These are phyloP conservation scores for Bombus pyrosoma DNA, from an alignment of 1,140 invertebrate genomes.

Conservation along the genomic window DNA sequence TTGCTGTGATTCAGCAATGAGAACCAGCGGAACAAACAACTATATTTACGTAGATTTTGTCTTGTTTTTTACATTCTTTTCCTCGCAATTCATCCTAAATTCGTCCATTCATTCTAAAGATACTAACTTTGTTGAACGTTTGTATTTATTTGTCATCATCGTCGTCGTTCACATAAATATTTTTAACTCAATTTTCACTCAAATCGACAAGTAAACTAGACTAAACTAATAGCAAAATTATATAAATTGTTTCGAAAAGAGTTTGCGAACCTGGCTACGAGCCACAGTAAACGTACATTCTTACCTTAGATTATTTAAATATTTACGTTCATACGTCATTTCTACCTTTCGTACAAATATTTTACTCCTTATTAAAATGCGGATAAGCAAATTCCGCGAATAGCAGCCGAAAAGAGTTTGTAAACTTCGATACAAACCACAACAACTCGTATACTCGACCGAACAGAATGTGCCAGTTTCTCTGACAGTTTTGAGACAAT, in stretches of 20 bases:
- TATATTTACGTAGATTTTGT: neutral
- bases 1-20: too few species aligned
- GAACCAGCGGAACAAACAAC: neutral
- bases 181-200: neutral
- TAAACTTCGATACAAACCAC: neutral
- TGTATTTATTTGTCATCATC: neutral
- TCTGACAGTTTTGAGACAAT: conserved; percentile 28
- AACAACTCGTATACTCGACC: neutral
- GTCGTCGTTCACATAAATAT: neutral
- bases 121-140: neutral
- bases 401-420: neutral
- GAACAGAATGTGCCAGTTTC: conserved; percentile 34
- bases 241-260: neutral
- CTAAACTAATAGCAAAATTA: neutral
- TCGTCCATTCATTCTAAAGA: neutral
- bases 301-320: neutral
- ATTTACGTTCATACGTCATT: neutral
- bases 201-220: neutral
- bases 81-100: neutral
- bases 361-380: neutral
- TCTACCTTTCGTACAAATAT: neutral
- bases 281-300: too few species aligned
- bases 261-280: neutral
- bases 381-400: neutral
- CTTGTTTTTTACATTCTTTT: too few species aligned